Base-by-base conservation (phyloP, 2,888 invertebrate genomes). In the Heliconius ethilla region DNA sequence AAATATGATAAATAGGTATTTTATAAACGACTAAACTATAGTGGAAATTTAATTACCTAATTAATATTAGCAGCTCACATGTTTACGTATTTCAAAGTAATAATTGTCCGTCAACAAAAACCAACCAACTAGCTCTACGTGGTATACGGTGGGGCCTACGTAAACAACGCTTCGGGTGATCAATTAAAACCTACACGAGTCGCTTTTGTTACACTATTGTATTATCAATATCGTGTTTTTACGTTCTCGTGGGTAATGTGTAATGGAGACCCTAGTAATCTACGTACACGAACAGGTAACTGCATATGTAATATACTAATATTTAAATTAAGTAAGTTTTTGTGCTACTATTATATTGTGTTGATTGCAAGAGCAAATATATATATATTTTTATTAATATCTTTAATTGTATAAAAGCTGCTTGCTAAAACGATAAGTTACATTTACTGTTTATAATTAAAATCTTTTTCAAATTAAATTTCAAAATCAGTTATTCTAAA, bases 181-280 rank as follows among this genome's bases (percentile, higher is more conserved):
- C 70, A 75, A 78, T 76, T 78, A 76, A 78, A 75, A 75, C 3
- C 76, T 74, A 74, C 62, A 9, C 51, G 74, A 25, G 55, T 70
- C 62, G 66, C 45, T 73, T 55, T 74, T 78, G 59, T 76, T 66
- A 66, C 74, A 29, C 55, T 45, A 51, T 66, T 79, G 66, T 73
- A 75, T 67, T 70, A 59, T 51, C 27, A 66, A 55, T 66, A 62
- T 72, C 27, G 45, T 75, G 40, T 72, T 78, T 75, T 51, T 66
- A 66, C 72, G 66, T 67, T 73, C 67, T 51, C 72, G 67, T 62
- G 40, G 62, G 62, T 73, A 76, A 75, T 63, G 72, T 76, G 76
- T 78, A 73, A 78, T 76, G 69, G 69, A 78, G 18, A 76, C 73
- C 67, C 59, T 59, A 62, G 59, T 45, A 55, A 51, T 5, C 11